These are phyloP conservation scores for Caradrina kadenii DNA, from an alignment of 2,888 invertebrate genomes.

Conservation along the genomic window DNA sequence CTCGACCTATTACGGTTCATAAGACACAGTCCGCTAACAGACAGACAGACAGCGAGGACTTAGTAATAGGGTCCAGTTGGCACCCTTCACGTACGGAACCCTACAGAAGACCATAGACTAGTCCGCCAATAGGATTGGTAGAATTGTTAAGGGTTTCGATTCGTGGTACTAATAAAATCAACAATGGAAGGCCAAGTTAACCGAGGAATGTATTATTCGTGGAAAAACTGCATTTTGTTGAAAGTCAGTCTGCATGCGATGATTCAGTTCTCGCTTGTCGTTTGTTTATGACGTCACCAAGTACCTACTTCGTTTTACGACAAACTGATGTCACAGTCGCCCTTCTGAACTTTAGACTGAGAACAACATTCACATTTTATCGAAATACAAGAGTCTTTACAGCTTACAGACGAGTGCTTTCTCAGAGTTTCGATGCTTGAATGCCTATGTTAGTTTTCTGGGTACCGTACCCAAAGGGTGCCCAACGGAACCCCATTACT, in stretches of 20 bases:
- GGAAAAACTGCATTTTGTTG: constrained; percentile 14
- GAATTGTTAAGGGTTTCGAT: background rate
- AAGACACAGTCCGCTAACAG: no score
- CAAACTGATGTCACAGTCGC: constrained; percentile 2
- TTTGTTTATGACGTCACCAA: constrained; percentile 28
- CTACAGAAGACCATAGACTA: no score
- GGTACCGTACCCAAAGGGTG: no score
- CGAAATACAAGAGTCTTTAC: constrained; percentile 32
- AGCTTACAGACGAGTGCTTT: background rate
- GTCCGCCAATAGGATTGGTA: no score
- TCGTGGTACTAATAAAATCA: constrained; percentile 2
- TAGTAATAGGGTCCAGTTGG: no score
- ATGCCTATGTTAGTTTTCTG: no score
- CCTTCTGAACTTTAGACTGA: constrained; percentile 25
- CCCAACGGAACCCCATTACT: no score
- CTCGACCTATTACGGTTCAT: no score
- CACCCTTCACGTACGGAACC: no score
- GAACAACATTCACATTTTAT: constrained; percentile 31
- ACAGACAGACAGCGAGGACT: no score
- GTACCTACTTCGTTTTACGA: constrained; percentile 27
- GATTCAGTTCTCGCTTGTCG: constrained; percentile 2
- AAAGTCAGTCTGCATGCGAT: constrained; percentile 23
- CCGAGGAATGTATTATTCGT: background rate
- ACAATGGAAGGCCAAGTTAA: constrained; percentile 1
- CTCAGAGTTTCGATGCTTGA: background rate